Evolutionary conservation across 1,140 invertebrate species (phyloP).

Genomic region (Aphaenogaster rudis): DNA sequence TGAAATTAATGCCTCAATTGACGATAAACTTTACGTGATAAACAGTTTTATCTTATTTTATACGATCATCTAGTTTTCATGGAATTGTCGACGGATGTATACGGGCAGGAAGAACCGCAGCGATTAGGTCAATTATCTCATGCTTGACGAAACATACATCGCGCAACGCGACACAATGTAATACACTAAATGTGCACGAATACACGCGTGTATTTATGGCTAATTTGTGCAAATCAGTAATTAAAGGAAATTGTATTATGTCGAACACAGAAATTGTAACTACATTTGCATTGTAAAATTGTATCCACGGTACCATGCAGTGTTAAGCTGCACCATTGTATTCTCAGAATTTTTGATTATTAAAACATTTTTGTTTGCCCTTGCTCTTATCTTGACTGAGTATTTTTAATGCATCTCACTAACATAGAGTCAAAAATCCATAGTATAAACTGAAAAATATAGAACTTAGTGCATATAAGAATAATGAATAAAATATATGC

Average conservation of each 20-base stretch:
- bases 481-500: not conserved
- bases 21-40: not conserved
- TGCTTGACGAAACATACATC: conserved; percentile 22
- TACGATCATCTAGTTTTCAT: conserved; percentile 20
- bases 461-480: not conserved
- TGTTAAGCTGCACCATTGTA: not conserved
- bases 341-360: not conserved
- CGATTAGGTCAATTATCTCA: conserved; percentile 50
- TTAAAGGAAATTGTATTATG: conserved; percentile 51
- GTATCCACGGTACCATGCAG: not conserved
- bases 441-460: not conserved
- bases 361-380: not conserved
- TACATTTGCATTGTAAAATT: conserved; percentile 45
- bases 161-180: conserved; percentile 7
- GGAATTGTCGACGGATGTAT: conserved; percentile 31
- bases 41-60: conserved; percentile 23
- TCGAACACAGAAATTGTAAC: conserved; percentile 11
- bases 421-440: not conserved
- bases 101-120: conserved; percentile 33
- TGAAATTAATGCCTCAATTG: not conserved
- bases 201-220: conserved; percentile 19
- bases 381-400: not conserved
- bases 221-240: conserved; percentile 27
- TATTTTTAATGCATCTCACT: not conserved
- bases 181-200: conserved; percentile 23